These are phyloP conservation scores for Mus spicilegus DNA, from an alignment of 2,113 vertebrate genomes.

Conservation along the genomic window DNA sequence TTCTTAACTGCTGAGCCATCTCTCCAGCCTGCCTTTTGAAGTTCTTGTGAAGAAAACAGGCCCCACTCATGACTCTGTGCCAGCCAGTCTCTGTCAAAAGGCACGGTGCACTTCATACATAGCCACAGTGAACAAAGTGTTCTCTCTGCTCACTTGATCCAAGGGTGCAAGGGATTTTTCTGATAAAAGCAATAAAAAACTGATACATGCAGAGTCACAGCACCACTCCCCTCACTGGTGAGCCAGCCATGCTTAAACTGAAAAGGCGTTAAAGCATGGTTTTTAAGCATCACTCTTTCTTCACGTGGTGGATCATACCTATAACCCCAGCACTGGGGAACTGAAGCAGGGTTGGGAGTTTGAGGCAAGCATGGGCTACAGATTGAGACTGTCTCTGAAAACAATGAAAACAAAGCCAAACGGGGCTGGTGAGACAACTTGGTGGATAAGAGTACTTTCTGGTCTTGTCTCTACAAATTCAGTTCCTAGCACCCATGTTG, in stretches of 20 bases:
- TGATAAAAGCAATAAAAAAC: not conserved
- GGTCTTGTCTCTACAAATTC: not conserved
- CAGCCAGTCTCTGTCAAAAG: not conserved
- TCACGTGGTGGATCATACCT: not conserved
- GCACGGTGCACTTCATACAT: not conserved
- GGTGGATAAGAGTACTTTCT: not conserved
- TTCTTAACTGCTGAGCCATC: too few relatives aligned
- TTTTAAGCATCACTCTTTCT: not conserved
- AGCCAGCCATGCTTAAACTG: not conserved
- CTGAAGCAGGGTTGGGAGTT: not conserved
- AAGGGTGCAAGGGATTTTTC: not conserved
- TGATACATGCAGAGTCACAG: not conserved
- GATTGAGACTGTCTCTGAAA: not conserved
- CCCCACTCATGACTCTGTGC: not conserved
- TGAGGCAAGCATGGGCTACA: not conserved
- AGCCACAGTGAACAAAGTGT: not conserved
- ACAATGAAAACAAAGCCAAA: not conserved
- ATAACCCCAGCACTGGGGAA: not conserved
- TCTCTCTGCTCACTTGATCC: not conserved
- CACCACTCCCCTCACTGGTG: not conserved
- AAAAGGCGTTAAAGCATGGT: not conserved
- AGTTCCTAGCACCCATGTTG: not conserved
- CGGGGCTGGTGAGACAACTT: not conserved
- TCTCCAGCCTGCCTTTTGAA: not conserved
- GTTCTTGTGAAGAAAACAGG: not conserved